Base-by-base conservation (phyloP, 1,140 invertebrate species). In the Drosophila nasuta region DNA sequence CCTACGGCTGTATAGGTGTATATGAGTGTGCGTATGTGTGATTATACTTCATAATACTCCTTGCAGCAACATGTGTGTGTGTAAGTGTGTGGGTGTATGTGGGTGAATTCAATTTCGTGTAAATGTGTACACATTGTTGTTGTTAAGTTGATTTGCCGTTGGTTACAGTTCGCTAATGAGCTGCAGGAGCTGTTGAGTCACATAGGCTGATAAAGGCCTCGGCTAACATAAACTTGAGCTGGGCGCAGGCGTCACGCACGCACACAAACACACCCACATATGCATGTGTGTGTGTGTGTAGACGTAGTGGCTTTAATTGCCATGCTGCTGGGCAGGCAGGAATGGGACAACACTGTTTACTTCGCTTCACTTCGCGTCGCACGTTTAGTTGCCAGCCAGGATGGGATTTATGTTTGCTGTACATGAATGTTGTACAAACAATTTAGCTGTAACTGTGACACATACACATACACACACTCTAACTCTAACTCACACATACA, bases 351-450 rank as follows among this genome's bases (percentile, higher is more conserved):
- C 52, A 59, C 58, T 52, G 81, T 62, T 60, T 57, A 75, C 72
- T 63, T 79, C 71, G 80, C 30, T 59, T 83, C 54, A 77, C 52
- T 49, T 49, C 15, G 82, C 62, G 51, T 75, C 46, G 74, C 68
- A 76, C 68, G 54, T 70, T 69, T 63, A 69, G 71, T 60, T 69
- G 59, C 56, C 17, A 13, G 62, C 63, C 45, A 69, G 80, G 73
- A 64, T 75, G 74, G 74, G 83, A 88, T 88, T 88, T 88, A 88
- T 88, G 83, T 87, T 88, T 88, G 85, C 73, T 83, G 70, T 89
- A 81, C 83, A 88, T 88, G 83, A 85, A 89, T 88, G 83, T 88
- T 85, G 81, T 81, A 89, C 83, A 88, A 88, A 88, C 83, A 88
- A 85, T 88, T 88, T 83, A 85, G 76, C 81, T 83, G 77, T 88